Evolutionary conservation across 2,113 vertebrate genomes (phyloP), one percentile per base, ranked within the genome.

Genomic region (Lipophrys pholis): DNA sequence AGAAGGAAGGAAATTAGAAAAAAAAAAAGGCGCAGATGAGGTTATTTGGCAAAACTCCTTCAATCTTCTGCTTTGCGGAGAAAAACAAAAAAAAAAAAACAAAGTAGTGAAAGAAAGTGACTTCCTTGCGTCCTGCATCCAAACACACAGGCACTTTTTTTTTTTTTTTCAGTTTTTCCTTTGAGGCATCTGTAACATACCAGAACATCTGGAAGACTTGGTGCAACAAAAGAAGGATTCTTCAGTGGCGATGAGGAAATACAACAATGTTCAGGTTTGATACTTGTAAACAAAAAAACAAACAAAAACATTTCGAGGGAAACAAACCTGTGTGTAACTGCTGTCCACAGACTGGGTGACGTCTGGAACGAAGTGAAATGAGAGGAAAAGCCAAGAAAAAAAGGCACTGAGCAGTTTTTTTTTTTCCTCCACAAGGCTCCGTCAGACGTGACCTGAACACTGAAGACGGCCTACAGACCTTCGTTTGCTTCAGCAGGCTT

Each of bases 361-460:
- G 10, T 10, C 40, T 14, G 8, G 41, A 49, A 53, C 36, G 35
- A 30, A 2, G 38, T 45, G 11, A 14, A 65, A 21, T 10, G 65
- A 43, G 49, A 40, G 8, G 45, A 50, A 70, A 56, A 76, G 3
- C 65, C 78, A 74, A 30, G 21, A 51, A 51, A 17, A 51, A 60
- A 92, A 91, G 90, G 89, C 89, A 92, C 89, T 83, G 62, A 76
- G 61, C 70, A 72, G 45, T 15, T 39, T 66, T 48, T 40, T 56
- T 48, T n/a, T n/a, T n/a, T n/a, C n/a, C n/a, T n/a, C n/a, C n/a
- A n/a, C n/a, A n/a, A n/a, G 21, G 21, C 21, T 30, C 17, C 74
- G 69, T 69, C 64, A 65, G 41, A 49, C n/a, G n/a, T n/a, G n/a
- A n/a, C n/a, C n/a, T n/a, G n/a, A n/a, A n/a, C n/a, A n/a, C n/a